These are phyloP conservation scores for Pao palembangensis DNA, from an alignment of 2,113 vertebrate species.

Conservation along the genomic window DNA sequence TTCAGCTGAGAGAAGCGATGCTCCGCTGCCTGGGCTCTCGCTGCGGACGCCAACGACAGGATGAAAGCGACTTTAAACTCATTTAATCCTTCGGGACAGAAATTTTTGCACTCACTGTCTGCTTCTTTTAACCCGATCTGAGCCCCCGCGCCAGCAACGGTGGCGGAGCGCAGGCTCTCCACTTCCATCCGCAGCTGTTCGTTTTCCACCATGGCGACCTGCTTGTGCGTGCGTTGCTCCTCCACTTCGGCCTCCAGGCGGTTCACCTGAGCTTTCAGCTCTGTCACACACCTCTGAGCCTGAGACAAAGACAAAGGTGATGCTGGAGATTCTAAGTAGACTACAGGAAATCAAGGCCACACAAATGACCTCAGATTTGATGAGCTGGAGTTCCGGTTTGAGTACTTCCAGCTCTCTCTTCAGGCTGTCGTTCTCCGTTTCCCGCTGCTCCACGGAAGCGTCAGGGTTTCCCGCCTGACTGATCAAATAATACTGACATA, in stretches of 20 bases:
- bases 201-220: constrained; percentile 83
- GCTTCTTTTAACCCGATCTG: constrained; percentile 88
- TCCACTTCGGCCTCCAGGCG: constrained; percentile 88
- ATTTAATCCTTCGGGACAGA: background rate
- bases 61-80: background rate
- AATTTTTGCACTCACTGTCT: constrained; percentile 76
- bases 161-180: constrained; percentile 78
- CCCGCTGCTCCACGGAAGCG: constrained; percentile 19
- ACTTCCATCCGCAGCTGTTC: constrained; percentile 87
- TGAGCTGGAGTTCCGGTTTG: constrained; percentile 78
- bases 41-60: constrained; percentile 59
- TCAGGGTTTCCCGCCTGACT: constrained; percentile 50
- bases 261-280: constrained; percentile 73
- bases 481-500: constrained; percentile 48
- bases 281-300: constrained; percentile 79
- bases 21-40: constrained; percentile 86
- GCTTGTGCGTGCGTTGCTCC: constrained; percentile 83
- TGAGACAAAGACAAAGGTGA: constrained; percentile 27
- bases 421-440: constrained; percentile 71
- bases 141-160: constrained; percentile 80
- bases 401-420: constrained; percentile 82
- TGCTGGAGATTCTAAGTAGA: no score
- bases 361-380: constrained; percentile 68
- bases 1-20: constrained; percentile 89
- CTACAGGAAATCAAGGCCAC: no score